Percentiles rank a stretch among this genome's conserved stretches.
These are phyloP conservation scores for Scylla paramamosain DNA, from an alignment of 1,140 invertebrate genomes.

Conservation along the genomic window DNA sequence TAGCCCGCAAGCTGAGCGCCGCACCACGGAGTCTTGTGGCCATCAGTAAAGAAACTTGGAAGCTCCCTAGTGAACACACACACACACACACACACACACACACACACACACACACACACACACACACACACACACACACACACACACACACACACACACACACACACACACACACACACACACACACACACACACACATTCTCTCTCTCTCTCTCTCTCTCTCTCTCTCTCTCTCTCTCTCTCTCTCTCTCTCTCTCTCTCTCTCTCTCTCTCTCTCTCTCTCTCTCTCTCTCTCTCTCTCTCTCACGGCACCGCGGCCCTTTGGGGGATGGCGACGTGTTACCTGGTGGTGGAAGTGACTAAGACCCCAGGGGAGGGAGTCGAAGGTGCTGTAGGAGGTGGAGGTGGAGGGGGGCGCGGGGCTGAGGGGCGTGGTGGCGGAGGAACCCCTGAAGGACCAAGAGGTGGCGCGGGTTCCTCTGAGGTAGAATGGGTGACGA, in stretches of 20 bases:
- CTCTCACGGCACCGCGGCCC: too few relatives aligned
- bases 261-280: too few relatives aligned
- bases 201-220: neutral
- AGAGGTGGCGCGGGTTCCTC: neutral
- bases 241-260: too few relatives aligned
- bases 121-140: constrained; percentile 23
- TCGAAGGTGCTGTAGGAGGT: constrained; percentile 60
- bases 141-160: neutral
- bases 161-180: neutral
- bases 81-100: neutral
- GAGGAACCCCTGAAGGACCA: neutral
- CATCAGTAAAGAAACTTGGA: too few relatives aligned
- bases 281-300: too few relatives aligned
- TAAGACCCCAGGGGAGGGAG: constrained; percentile 52
- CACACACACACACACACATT: too few relatives aligned
- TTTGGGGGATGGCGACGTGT: neutral
- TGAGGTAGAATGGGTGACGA: neutral
- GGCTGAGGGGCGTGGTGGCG: constrained; percentile 42
- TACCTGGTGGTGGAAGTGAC: constrained; percentile 60
- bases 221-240: neutral
- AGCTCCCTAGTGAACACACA: neutral
- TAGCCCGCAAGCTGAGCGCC: too few relatives aligned
- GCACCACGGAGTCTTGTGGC: too few relatives aligned
- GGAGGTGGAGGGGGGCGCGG: neutral
- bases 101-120: constrained; percentile 1